These are phyloP conservation scores for Pimephales promelas DNA, from an alignment of 2,113 vertebrate species.

Conservation along the genomic window DNA sequence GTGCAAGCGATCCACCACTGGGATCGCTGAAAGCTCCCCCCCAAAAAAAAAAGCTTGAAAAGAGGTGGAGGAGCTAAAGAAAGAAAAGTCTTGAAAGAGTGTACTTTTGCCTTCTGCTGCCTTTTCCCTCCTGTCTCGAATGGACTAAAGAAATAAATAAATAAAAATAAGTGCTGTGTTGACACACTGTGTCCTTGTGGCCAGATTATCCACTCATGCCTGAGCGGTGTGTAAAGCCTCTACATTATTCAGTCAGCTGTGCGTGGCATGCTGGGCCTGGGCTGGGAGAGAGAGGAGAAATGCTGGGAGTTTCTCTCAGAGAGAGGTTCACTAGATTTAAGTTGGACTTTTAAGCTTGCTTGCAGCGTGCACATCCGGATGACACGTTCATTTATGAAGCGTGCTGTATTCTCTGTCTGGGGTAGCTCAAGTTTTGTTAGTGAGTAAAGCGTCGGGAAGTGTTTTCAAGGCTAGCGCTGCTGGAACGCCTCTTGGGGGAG, in stretches of 20 bases:
- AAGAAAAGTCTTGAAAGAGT: conserved; percentile 30
- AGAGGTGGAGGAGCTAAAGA: conserved; percentile 24
- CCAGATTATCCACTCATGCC: conserved; percentile 78
- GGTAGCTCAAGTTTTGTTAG: background rate
- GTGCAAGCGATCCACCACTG: conserved; percentile 26
- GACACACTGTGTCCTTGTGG: conserved; percentile 74
- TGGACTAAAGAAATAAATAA: conserved; percentile 67
- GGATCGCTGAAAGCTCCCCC: conserved; percentile 37
- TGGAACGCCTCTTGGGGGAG: conserved; percentile 41
- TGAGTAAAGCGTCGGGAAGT: background rate
- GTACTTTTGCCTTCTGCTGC: conserved; percentile 48
- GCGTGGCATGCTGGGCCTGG: conserved; percentile 58
- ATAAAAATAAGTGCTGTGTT: conserved; percentile 69
- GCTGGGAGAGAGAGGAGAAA: conserved; percentile 53
- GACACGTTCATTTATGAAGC: conserved; percentile 61
- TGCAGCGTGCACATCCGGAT: conserved; percentile 49
- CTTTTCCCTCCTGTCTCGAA: conserved; percentile 51
- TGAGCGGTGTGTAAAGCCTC: conserved; percentile 69
- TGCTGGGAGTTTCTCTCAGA: conserved; percentile 57
- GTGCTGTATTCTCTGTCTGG: conserved; percentile 54
- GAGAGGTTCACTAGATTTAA: conserved; percentile 13
- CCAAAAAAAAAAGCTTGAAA: conserved; percentile 42
- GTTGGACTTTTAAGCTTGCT: conserved; percentile 35
- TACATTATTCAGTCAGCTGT: conserved; percentile 74
- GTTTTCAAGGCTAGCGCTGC: conserved; percentile 25